phyloP scores from a whole-genome alignment of 2,797 vertebrate species.

The Telmatherina bonti region DNA sequence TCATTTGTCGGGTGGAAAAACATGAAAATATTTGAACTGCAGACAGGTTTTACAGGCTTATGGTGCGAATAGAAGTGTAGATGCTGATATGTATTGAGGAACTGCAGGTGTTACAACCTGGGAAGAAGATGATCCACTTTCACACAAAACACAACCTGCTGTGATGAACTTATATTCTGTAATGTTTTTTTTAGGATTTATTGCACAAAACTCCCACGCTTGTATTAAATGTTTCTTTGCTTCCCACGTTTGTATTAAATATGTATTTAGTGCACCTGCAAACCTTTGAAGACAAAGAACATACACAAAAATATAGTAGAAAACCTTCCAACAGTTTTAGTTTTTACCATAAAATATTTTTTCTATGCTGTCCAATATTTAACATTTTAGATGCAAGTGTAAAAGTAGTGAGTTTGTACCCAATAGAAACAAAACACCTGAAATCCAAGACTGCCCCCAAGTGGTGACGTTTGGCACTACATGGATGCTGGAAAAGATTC shows the following conservation, averaged over 20 bases:
- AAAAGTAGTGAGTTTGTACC: background rate
- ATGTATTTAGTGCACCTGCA: background rate
- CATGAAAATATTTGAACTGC: background rate
- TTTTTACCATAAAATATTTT: background rate
- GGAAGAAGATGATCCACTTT: background rate
- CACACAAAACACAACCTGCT: background rate
- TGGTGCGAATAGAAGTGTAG: background rate
- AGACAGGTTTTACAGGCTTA: constrained; percentile 1
- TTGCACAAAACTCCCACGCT: background rate
- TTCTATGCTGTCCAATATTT: background rate
- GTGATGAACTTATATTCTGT: background rate
- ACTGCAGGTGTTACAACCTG: background rate
- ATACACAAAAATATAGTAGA: background rate
- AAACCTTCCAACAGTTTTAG: background rate
- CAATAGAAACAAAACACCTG: background rate
- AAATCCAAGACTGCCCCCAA: constrained; percentile 45
- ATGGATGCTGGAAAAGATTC: background rate
- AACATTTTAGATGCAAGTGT: background rate
- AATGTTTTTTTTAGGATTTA: background rate
- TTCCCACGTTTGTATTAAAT: background rate
- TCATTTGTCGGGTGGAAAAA: background rate
- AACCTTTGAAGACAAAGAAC: background rate
- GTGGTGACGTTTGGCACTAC: constrained; percentile 48
- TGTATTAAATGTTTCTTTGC: too few species aligned
- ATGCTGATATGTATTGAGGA: background rate